Evolutionary conservation across 2,797 vertebrate genomes (phyloP).

Genomic region (Emydoidea blandingii): DNA sequence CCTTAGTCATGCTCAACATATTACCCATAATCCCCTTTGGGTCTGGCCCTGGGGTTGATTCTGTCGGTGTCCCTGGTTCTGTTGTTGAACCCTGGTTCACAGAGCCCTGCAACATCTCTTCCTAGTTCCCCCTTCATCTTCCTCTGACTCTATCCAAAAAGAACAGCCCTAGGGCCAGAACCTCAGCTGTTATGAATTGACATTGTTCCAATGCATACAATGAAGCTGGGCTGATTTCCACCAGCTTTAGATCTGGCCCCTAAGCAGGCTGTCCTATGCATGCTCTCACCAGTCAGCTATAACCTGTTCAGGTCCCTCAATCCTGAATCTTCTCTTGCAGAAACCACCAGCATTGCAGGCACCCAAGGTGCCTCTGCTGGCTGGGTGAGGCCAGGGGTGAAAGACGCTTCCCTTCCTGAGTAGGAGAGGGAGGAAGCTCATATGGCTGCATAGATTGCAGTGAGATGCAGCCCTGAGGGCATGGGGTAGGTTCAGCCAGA

Average conservation of each 20-base stretch:
- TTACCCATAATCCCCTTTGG: neutral
- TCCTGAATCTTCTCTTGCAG: neutral
- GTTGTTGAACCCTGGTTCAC: neutral
- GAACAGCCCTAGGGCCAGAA: neutral
- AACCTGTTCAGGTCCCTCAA: neutral
- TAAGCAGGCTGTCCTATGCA: too few species aligned
- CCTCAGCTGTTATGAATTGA: neutral
- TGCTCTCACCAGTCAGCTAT: neutral
- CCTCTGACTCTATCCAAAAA: neutral
- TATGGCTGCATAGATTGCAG: neutral
- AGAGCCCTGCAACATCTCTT: neutral
- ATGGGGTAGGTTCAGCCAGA: neutral
- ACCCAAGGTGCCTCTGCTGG: neutral
- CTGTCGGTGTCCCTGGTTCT: neutral
- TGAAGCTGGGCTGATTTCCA: neutral
- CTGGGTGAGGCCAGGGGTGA: too few species aligned
- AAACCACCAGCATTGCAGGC: neutral
- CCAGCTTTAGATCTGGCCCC: neutral
- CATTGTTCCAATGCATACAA: too few species aligned
- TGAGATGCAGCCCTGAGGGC: neutral
- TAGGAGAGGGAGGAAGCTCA: too few species aligned
- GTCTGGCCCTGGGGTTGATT: neutral
- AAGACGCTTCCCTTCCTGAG: too few species aligned
- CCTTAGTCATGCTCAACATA: accelerated
- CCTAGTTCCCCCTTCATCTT: neutral